Conservation (phyloP, 2,113 vertebrate species). For the Tetrao urogallus region DNA sequence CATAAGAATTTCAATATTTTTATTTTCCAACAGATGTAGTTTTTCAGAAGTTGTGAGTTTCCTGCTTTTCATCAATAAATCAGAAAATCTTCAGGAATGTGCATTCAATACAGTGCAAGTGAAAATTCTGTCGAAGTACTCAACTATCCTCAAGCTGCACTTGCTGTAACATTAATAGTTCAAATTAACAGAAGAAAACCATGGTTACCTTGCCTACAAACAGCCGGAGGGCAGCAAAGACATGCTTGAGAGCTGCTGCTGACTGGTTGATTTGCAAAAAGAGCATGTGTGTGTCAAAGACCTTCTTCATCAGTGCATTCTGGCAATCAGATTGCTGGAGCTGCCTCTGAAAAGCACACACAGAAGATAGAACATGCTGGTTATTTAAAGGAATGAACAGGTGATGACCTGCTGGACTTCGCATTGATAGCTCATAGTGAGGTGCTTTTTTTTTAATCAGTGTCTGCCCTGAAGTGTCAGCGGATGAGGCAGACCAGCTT, state of each 20-base stretch:
- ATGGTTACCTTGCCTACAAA: slow-evolving; percentile 93
- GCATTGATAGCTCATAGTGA: rapidly evolving
- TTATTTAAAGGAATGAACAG: background rate
- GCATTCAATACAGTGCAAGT: background rate
- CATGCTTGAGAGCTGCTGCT: slow-evolving; percentile 87
- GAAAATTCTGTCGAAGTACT: background rate
- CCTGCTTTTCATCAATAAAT: background rate
- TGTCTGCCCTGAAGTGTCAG: background rate
- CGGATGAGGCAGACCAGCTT: background rate
- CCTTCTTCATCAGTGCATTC: slow-evolving; percentile 94
- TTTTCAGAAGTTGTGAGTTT: background rate
- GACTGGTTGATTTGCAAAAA: slow-evolving; percentile 99
- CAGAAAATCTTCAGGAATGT: background rate
- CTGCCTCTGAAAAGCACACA: slow-evolving; percentile 84
- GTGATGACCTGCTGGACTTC: background rate
- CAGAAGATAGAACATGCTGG: background rate
- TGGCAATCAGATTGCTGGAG: slow-evolving; percentile 92
- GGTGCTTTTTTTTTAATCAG: background rate
- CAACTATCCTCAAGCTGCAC: background rate
- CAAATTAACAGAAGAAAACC: background rate
- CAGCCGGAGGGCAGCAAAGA: slow-evolving; percentile 91
- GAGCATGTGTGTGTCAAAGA: slow-evolving; percentile 96
- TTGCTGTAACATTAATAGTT: background rate
- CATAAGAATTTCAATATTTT: background rate
- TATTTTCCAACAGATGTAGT: background rate